Conservation (phyloP, 2,113 vertebrate species). For the Willisornis vidua region DNA sequence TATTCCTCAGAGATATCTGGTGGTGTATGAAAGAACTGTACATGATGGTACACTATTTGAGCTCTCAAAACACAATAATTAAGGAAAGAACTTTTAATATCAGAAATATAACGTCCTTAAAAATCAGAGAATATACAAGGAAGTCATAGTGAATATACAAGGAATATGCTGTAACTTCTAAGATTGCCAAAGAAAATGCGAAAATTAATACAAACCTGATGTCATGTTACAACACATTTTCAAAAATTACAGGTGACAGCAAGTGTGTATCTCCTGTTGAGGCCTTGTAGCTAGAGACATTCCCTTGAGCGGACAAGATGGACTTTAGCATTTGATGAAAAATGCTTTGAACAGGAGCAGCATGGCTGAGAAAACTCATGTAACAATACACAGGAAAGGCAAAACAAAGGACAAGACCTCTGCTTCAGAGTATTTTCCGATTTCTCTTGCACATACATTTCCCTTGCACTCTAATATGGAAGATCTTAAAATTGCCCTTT, state of each 20-base stretch:
- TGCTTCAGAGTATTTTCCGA: background rate
- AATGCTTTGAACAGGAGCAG: background rate
- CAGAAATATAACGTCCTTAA: background rate
- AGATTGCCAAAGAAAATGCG: background rate
- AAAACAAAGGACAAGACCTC: background rate
- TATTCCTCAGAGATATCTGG: background rate
- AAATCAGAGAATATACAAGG: background rate
- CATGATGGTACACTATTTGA: background rate
- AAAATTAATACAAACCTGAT: background rate
- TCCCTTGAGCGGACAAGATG: background rate
- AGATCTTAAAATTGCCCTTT: background rate
- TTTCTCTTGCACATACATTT: background rate
- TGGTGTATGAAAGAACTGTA: background rate
- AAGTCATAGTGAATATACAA: background rate
- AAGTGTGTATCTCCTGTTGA: background rate
- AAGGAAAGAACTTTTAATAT: background rate
- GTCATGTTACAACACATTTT: fast-evolving
- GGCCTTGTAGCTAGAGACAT: background rate
- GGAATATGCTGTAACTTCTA: background rate
- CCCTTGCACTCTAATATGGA: background rate
- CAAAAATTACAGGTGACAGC: background rate
- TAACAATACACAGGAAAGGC: background rate
- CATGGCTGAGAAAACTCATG: background rate
- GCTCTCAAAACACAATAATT: background rate
- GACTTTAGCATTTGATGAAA: background rate